Conservation (phyloP, 2,888 invertebrate species). For the Epirrhoe alternata region DNA sequence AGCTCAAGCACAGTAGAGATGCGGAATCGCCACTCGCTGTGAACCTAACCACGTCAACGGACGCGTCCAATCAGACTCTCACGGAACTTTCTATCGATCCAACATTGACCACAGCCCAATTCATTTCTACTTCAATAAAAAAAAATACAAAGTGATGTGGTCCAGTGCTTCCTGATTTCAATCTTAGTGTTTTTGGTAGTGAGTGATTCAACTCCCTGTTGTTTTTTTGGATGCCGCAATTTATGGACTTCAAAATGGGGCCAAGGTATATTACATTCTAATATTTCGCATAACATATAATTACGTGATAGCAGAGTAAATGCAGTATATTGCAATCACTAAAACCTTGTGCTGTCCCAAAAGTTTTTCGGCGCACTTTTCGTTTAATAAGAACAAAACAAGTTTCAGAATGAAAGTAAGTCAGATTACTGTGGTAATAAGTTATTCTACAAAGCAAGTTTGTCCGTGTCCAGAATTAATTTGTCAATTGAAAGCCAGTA, state of each 20-base stretch:
- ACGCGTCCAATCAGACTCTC: conserved; percentile 73
- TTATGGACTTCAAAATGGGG: conserved; percentile 63
- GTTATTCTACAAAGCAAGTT: conserved; percentile 45
- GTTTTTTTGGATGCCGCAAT: conserved; percentile 45
- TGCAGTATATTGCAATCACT: conserved; percentile 23
- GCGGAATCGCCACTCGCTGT: conserved; percentile 66
- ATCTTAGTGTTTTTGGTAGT: conserved; percentile 27
- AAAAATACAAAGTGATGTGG: conserved; percentile 9
- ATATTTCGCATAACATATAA: conserved; percentile 29
- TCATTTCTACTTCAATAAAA: conserved; percentile 15
- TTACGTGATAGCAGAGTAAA: conserved; percentile 21
- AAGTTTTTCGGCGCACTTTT: conserved; percentile 4
- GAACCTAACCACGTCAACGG: conserved; percentile 68
- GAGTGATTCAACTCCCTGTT: conserved; percentile 18
- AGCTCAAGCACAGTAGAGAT: conserved; percentile 35
- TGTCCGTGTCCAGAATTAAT: conserved; percentile 50
- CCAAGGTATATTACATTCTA: conserved; percentile 61
- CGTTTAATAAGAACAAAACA: conserved; percentile 9
- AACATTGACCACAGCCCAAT: conserved; percentile 50
- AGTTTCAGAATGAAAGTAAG: conserved; percentile 11
- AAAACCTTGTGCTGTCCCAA: conserved; percentile 7
- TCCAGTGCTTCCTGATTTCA: conserved; percentile 21
- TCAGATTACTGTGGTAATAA: conserved; percentile 21
- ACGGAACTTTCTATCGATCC: conserved; percentile 74
- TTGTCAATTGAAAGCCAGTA: conserved; percentile 50